Evolutionary conservation across 2,113 vertebrate genomes (phyloP).

Genomic region (Crotalus tigris): DNA sequence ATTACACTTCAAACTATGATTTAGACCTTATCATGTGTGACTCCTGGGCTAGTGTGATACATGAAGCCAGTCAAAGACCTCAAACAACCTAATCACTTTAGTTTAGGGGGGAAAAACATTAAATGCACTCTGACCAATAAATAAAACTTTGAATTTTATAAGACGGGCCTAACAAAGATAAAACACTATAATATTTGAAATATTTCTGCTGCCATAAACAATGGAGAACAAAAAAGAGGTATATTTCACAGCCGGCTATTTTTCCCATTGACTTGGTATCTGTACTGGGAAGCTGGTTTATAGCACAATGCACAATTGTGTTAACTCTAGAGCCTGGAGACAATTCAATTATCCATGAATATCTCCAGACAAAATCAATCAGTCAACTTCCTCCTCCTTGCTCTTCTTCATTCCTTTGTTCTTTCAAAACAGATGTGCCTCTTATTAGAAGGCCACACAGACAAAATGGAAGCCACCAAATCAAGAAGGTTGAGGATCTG

Average conservation of each 20-base stretch:
- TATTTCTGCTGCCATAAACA: not conserved
- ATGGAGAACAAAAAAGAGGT: not conserved
- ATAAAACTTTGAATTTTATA: not conserved
- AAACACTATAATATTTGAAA: not conserved
- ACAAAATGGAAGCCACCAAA: not conserved
- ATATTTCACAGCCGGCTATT: not conserved
- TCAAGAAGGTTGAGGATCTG: not conserved
- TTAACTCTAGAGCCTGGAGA: not conserved
- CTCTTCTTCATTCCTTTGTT: not conserved
- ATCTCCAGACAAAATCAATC: not conserved
- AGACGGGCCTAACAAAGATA: not conserved
- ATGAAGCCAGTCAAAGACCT: not conserved
- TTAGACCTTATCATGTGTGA: not conserved
- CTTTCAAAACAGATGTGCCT: not conserved
- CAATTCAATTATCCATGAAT: not conserved
- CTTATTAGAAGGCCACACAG: not conserved
- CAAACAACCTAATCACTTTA: not conserved
- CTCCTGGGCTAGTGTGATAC: not conserved
- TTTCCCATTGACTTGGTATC: not conserved
- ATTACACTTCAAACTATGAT: not conserved
- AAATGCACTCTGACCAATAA: not conserved
- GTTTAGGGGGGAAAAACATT: not conserved
- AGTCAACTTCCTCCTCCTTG: not conserved
- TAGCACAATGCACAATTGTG: not conserved
- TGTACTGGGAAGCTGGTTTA: not conserved